Percentiles rank a stretch among this genome's conserved stretches.
Conservation (phyloP, 2,888 invertebrate genomes). For the Leptinotarsa haldemani region DNA sequence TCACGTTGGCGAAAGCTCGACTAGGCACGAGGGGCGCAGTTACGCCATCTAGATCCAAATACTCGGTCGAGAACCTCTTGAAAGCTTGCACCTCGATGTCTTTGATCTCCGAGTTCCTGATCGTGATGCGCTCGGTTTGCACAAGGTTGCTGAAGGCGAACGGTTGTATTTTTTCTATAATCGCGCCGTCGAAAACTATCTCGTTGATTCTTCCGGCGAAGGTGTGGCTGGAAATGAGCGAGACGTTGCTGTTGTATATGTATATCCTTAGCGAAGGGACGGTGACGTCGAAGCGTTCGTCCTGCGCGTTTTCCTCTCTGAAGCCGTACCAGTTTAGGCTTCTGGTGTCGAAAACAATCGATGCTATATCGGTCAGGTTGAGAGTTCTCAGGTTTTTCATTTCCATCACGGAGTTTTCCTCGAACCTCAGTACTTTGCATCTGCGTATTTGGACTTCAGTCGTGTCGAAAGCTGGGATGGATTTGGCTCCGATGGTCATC, state of each 20-base stretch:
- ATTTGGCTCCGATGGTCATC: constrained; percentile 57
- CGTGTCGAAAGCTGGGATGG: constrained; percentile 58
- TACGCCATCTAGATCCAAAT: constrained; percentile 74
- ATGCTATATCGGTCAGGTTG: constrained; percentile 72
- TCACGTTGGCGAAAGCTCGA: constrained; percentile 79
- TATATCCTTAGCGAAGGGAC: constrained; percentile 63
- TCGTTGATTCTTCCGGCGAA: constrained; percentile 80
- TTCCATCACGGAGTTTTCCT: constrained; percentile 70
- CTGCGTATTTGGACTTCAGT: constrained; percentile 72
- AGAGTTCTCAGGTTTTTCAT: constrained; percentile 74
- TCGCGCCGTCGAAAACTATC: constrained; percentile 73
- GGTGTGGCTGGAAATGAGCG: constrained; percentile 68
- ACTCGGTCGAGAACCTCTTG: constrained; percentile 80
- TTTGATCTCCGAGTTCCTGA: constrained; percentile 72
- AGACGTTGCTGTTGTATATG: constrained; percentile 65
- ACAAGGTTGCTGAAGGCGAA: constrained; percentile 80
- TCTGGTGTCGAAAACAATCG: constrained; percentile 73
- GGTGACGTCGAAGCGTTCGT: constrained; percentile 55
- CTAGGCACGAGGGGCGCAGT: constrained; percentile 74
- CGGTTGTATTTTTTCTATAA: constrained; percentile 73
- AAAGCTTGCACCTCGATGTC: constrained; percentile 79
- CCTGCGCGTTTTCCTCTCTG: constrained; percentile 48
- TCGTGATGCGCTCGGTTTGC: constrained; percentile 70
- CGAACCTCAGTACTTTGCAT: constrained; percentile 74
- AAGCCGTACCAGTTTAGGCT: constrained; percentile 71